Evolutionary conservation across 92 coral and sea anemone genomes (phyloP).

Genomic region (Micromussa lordhowensis): DNA sequence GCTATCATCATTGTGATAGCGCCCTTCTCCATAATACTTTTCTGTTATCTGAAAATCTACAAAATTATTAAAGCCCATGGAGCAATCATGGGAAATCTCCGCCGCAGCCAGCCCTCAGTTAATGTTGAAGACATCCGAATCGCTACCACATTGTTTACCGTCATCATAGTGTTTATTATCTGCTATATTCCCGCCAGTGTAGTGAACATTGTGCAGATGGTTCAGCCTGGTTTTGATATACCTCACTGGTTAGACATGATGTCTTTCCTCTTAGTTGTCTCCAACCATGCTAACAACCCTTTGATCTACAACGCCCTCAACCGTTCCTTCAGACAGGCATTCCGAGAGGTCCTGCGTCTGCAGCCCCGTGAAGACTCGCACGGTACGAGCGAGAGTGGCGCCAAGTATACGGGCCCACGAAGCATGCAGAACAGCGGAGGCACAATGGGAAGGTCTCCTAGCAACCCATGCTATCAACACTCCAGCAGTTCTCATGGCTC

Average conservation of each 20-base stretch:
- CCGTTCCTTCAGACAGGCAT: slow-evolving; percentile 60
- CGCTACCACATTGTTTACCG: slow-evolving; percentile 61
- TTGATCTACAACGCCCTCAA: slow-evolving; percentile 69
- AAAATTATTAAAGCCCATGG: slow-evolving; percentile 49
- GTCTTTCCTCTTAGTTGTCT: slow-evolving; percentile 63
- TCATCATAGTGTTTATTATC: slow-evolving; percentile 62
- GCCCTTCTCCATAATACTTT: slow-evolving; percentile 57
- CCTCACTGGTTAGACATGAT: slow-evolving; percentile 69
- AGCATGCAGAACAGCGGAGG: background rate
- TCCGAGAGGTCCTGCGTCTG: slow-evolving; percentile 34
- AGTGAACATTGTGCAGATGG: slow-evolving; percentile 71
- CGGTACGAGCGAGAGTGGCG: background rate
- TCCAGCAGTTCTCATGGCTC: slow-evolving; percentile 34
- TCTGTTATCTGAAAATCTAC: slow-evolving; percentile 68
- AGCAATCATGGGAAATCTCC: slow-evolving; percentile 39
- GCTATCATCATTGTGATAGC: slow-evolving; percentile 37
- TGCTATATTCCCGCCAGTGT: slow-evolving; percentile 78
- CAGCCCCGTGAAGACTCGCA: slow-evolving; percentile 1
- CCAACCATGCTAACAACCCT: slow-evolving; percentile 81
- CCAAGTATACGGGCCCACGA: slow-evolving; percentile 23
- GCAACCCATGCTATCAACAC: slow-evolving; percentile 39
- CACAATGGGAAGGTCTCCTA: background rate
- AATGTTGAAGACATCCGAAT: slow-evolving; percentile 72
- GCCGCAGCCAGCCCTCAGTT: slow-evolving; percentile 34
- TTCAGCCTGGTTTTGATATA: slow-evolving; percentile 26